These are phyloP conservation scores for Chrysomela aeneicollis DNA, from an alignment of 2,888 invertebrate species.

Conservation along the genomic window DNA sequence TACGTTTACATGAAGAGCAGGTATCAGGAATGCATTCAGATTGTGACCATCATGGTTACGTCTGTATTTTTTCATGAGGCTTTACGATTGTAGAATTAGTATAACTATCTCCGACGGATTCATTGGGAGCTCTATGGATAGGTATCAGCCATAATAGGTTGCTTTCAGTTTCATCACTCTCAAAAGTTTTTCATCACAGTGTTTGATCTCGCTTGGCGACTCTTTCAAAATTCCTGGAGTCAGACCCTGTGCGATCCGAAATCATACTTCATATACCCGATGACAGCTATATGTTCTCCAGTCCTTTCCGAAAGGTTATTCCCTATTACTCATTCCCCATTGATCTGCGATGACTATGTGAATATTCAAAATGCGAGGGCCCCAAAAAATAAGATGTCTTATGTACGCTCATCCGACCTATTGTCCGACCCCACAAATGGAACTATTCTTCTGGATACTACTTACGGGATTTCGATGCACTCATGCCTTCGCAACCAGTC, in stretches of 20 bases:
- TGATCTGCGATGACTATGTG: slow-evolving; percentile 52
- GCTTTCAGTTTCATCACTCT: too few relatives aligned
- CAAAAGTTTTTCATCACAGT: too few relatives aligned
- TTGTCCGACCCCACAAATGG: slow-evolving; percentile 35
- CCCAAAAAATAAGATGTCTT: slow-evolving; percentile 43
- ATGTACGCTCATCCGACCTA: slow-evolving; percentile 23
- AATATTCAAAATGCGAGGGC: slow-evolving; percentile 46
- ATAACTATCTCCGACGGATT: too few relatives aligned
- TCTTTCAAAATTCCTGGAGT: too few relatives aligned
- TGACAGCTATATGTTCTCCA: slow-evolving; percentile 52
- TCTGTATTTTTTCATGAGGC: too few relatives aligned
- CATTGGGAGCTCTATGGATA: too few relatives aligned
- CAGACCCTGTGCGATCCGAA: slow-evolving; percentile 41
- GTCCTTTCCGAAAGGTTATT: slow-evolving; percentile 54
- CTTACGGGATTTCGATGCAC: slow-evolving; percentile 24
- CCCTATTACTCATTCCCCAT: slow-evolving; percentile 49
- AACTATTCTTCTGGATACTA: slow-evolving; percentile 36
- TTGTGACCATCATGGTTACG: slow-evolving; percentile 6
- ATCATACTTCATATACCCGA: slow-evolving; percentile 55
- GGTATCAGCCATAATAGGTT: too few relatives aligned
- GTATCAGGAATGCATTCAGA: slow-evolving; percentile 14
- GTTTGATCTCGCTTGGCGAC: too few relatives aligned
- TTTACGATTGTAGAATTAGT: too few relatives aligned
- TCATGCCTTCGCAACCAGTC: slow-evolving; percentile 2
- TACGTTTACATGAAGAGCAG: slow-evolving; percentile 23